These are phyloP conservation scores for Blastobasis adustella DNA, from an alignment of 2,888 invertebrate species.

Conservation along the genomic window DNA sequence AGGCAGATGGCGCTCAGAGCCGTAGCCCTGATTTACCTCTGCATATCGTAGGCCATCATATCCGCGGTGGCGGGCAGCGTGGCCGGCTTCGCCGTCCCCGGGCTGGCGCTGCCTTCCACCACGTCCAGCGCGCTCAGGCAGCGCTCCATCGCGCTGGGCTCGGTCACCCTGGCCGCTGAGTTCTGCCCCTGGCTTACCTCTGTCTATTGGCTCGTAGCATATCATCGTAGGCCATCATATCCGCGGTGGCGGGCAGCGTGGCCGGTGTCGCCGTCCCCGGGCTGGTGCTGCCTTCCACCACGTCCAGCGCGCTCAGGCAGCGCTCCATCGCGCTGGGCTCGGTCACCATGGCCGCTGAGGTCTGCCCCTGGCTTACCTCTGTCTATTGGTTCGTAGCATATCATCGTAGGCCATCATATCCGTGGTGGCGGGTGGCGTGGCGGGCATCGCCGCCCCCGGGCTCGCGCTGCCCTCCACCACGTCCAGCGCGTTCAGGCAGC, in stretches of 20 bases:
- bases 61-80: constrained; percentile 59
- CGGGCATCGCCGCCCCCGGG: constrained; percentile 34
- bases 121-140: constrained; percentile 57
- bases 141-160: constrained; percentile 54
- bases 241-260: constrained; percentile 56
- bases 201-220: constrained; percentile 35
- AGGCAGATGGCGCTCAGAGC: background rate
- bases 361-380: constrained; percentile 28
- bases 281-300: constrained; percentile 51
- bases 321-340: constrained; percentile 55
- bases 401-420: constrained; percentile 59
- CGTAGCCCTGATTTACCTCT: no score
- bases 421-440: constrained; percentile 53
- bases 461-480: constrained; percentile 55
- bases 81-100: constrained; percentile 35
- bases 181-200: constrained; percentile 37
- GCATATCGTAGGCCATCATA: constrained; percentile 48
- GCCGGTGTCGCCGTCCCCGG: constrained; percentile 39
- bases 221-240: constrained; percentile 56
- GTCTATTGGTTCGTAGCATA: constrained; percentile 34
- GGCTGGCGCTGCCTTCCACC: constrained; percentile 50
- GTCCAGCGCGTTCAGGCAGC: constrained; percentile 52
- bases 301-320: constrained; percentile 53
- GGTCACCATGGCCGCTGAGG: constrained; percentile 38
- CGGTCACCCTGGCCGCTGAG: constrained; percentile 40